These are phyloP conservation scores for Morpho deidamia DNA, from an alignment of 2,888 invertebrate species.

Conservation along the genomic window DNA sequence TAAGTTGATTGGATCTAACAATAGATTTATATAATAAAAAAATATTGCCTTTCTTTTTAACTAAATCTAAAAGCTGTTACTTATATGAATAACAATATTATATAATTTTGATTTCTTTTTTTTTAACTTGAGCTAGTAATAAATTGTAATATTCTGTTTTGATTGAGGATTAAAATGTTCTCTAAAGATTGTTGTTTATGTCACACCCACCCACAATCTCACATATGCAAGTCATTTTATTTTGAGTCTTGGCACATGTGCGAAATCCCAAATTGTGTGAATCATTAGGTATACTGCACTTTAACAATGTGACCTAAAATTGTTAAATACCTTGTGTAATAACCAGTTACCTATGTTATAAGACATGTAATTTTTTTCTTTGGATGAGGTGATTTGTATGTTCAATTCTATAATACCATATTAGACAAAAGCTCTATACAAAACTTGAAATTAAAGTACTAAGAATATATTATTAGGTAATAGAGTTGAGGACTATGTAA, in stretches of 20 bases:
- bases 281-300: slow-evolving; percentile 12
- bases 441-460: too few species aligned
- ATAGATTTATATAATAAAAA: slow-evolving; percentile 21
- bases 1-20: too few species aligned
- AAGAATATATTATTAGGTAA: too few species aligned
- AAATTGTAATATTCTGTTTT: slow-evolving; percentile 76
- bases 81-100: slow-evolving; percentile 48
- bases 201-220: slow-evolving; percentile 34
- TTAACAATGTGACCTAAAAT: slow-evolving; percentile 7
- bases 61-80: slow-evolving; percentile 39
- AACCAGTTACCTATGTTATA: too few species aligned
- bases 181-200: slow-evolving; percentile 56
- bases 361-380: too few species aligned
- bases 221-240: slow-evolving; percentile 58
- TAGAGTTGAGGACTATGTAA: too few species aligned
- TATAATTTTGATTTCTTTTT: slow-evolving; percentile 46
- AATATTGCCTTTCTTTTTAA: slow-evolving; percentile 23
- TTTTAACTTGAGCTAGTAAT: slow-evolving; percentile 70
- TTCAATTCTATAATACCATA: too few species aligned
- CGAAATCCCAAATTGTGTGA: slow-evolving; percentile 13
- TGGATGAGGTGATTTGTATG: too few species aligned
- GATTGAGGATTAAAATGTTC: slow-evolving; percentile 72
- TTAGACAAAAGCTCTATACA: too few species aligned
- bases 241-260: slow-evolving; percentile 51
- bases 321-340: neutral